These are phyloP conservation scores for Pachliopta kotzebuea DNA, from an alignment of 2,888 invertebrate species.

Conservation along the genomic window DNA sequence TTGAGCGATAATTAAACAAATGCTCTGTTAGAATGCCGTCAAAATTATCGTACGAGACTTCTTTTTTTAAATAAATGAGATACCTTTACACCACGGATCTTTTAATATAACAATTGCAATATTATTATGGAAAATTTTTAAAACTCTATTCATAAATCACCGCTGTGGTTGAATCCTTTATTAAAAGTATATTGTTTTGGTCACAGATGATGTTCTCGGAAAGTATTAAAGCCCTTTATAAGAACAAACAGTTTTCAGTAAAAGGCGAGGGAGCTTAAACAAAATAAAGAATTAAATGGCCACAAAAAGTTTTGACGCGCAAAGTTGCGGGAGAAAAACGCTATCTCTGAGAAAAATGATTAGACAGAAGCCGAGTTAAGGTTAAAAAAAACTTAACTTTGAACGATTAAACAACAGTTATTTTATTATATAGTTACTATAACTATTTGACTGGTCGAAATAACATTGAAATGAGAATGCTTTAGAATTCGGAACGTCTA, in stretches of 20 bases:
- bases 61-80: too few relatives aligned
- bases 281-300: constrained; percentile 28
- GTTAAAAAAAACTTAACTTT: background rate
- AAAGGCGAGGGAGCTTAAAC: constrained; percentile 18
- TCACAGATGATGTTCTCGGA: constrained; percentile 18
- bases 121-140: too few relatives aligned
- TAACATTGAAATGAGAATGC: too few relatives aligned
- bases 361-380: constrained; percentile 1
- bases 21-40: too few relatives aligned
- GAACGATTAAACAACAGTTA: too few relatives aligned
- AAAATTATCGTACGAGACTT: too few relatives aligned
- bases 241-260: constrained; percentile 19
- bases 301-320: constrained; percentile 25
- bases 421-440: too few relatives aligned
- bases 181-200: constrained; percentile 19
- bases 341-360: constrained; percentile 17
- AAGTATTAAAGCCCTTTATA: constrained; percentile 22
- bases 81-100: too few relatives aligned
- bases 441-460: too few relatives aligned
- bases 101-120: too few relatives aligned
- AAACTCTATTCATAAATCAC: constrained; percentile 5
- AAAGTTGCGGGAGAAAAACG: constrained; percentile 20
- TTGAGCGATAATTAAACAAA: constrained; percentile 2
- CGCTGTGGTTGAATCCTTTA: constrained; percentile 15
- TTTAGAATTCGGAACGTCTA: too few relatives aligned